Evolutionary conservation across 2,797 vertebrate species (phyloP).

Genomic region (Sorex maritimensis): DNA sequence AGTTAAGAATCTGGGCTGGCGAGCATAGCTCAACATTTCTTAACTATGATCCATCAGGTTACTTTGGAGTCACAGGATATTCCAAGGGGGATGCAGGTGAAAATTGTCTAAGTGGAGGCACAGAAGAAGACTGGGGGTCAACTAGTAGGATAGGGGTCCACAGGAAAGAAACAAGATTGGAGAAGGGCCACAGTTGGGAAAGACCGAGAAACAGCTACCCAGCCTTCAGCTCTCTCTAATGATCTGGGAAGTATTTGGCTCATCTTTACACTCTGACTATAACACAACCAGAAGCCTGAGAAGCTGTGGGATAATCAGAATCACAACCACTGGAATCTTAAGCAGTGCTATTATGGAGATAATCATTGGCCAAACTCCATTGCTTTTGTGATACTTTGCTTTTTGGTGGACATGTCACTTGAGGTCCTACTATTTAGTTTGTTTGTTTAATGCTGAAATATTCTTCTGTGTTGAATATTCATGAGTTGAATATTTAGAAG

Average conservation of each 20-base stretch:
- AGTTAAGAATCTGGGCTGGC: too few relatives aligned
- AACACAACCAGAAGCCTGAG: not conserved
- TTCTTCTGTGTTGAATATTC: not conserved
- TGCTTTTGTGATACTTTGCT: not conserved
- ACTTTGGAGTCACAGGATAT: too few relatives aligned
- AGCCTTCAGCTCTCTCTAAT: too few relatives aligned
- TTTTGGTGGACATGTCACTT: not conserved
- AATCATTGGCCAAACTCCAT: rapidly evolving
- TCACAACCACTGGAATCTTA: not conserved
- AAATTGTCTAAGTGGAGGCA: too few relatives aligned
- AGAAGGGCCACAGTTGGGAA: too few relatives aligned
- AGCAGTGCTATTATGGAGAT: not conserved
- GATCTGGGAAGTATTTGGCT: not conserved
- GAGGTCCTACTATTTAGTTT: not conserved
- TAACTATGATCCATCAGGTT: too few relatives aligned
- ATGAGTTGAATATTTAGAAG: constrained; percentile 15
- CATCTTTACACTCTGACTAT: not conserved
- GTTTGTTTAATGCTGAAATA: not conserved
- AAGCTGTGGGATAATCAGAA: too few relatives aligned
- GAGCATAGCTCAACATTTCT: not conserved
- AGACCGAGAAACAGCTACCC: too few relatives aligned
- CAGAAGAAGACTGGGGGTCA: too few relatives aligned
- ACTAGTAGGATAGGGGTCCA: too few relatives aligned
- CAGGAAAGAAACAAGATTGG: too few relatives aligned
- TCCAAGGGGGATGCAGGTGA: too few relatives aligned